Base-by-base conservation (phyloP, 92 coral and sea anemone species). In the Phenganax subtilis region DNA sequence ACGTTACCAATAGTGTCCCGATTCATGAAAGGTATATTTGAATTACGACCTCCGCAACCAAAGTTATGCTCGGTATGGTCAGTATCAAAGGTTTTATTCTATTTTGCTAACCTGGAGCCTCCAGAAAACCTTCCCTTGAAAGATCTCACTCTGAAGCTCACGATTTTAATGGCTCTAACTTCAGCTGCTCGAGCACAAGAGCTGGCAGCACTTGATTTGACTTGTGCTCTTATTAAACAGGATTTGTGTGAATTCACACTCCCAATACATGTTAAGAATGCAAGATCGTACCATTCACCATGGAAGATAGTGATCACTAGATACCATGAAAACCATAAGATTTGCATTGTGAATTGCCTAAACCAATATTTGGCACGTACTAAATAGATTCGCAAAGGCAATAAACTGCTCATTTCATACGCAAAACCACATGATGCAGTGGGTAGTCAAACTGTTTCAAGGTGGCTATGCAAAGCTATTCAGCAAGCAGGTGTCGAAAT, bases 111-210 rank as follows among this genome's bases (percentile, higher is more conserved):
- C 25, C 25, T 20, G 25, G 25, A 20, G 25, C 25, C 25, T 20
- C 25, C 25, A 20, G 25, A 20, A 20, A 52, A 57, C 65, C 74
- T 87, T 6, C 77, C 87, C 0, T 29, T 76, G 28, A 87, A 87
- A 57, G 60, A 20, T 20, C 25, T 20, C 25, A 20, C 25, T 20
- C 25, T 20, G 25, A 20, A 20, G 25, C 25, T 20, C 80, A 54
- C 81, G 7, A 52, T 83, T 8, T 64, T 85, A 57, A 72, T 85
- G 75, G 85, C 90, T 31, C 56, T 84, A 51, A 84, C 90, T 9
- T 87, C 88, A 8, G 77, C 90, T 8, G 85, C 90, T 15, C 82
- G 75, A 0, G 75, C 78, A 6, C 86, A 81, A 72, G 88, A 81
- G 73, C 71, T 85, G 81, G 61, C 81, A 31, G 72, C 65, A 16